Conservation (phyloP, 2,797 vertebrate genomes). For the Chiloscyllium punctatum region DNA sequence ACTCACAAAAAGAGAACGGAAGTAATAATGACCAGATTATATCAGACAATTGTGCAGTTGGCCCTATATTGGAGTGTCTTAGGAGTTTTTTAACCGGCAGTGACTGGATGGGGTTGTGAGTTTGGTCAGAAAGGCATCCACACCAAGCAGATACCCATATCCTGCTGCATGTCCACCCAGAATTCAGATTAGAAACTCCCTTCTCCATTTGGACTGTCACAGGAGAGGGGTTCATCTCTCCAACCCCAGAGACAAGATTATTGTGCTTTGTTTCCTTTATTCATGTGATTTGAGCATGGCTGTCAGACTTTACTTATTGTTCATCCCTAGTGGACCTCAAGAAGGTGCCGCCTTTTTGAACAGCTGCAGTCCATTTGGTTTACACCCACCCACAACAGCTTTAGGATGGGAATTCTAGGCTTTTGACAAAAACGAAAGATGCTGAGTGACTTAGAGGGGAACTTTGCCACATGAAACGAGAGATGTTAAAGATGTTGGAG, state of each 20-base stretch:
- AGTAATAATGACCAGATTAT: background rate
- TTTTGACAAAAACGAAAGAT: too few relatives aligned
- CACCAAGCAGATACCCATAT: background rate
- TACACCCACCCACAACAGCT: too few relatives aligned
- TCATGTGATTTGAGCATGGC: too few relatives aligned
- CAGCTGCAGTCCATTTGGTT: too few relatives aligned
- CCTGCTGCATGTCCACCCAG: background rate
- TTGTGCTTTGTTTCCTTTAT: too few relatives aligned
- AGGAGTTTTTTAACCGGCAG: background rate
- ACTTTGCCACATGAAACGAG: too few relatives aligned
- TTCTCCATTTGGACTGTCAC: background rate
- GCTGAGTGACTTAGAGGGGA: too few relatives aligned
- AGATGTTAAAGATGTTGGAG: too few relatives aligned
- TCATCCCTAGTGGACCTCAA: too few relatives aligned
- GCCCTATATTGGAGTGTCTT: background rate
- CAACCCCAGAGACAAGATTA: background rate
- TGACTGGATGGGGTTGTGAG: background rate
- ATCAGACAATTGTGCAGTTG: background rate
- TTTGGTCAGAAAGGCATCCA: background rate
- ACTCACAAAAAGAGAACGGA: background rate
- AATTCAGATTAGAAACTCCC: background rate
- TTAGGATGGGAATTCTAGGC: too few relatives aligned
- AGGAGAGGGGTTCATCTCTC: background rate
- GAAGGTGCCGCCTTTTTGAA: too few relatives aligned
- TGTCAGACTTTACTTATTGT: too few relatives aligned